phyloP scores from a whole-genome alignment of 2,888 invertebrate genomes.

The Amiota minor region DNA sequence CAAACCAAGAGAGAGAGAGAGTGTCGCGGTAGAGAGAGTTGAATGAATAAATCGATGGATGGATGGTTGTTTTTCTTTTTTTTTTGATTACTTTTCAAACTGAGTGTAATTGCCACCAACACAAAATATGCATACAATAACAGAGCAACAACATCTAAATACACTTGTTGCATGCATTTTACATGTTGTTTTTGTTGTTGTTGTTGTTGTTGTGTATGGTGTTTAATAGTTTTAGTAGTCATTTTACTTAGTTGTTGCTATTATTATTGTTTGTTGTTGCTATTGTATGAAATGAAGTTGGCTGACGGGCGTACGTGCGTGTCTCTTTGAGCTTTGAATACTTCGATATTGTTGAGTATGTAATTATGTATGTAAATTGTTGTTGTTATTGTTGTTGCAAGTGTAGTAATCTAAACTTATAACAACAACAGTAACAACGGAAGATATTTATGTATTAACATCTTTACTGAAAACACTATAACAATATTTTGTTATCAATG shows the following conservation, averaged over 20 bases:
- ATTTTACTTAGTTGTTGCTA: too few relatives aligned
- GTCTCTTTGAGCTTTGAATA: too few relatives aligned
- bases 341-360: background rate
- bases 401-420: too few relatives aligned
- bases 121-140: background rate
- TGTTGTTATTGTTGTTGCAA: too few relatives aligned
- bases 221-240: background rate
- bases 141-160: background rate
- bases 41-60: too few relatives aligned
- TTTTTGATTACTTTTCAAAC: background rate
- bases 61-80: background rate
- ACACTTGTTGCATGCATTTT: background rate
- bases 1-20: background rate
- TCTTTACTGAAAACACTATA: too few relatives aligned
- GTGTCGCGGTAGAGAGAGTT: background rate
- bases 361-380: background rate
- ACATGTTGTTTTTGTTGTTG: background rate
- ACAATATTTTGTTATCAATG: too few relatives aligned
- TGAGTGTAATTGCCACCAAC: background rate
- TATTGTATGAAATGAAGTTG: too few relatives aligned
- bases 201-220: conserved; percentile 15
- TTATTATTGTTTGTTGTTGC: too few relatives aligned
- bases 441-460: too few relatives aligned
- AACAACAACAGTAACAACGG: too few relatives aligned
- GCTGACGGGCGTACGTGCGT: too few relatives aligned